A percentile compares a stretch with the other conserved stretches of the same genome.
Conservation (phyloP, 2,113 vertebrate species). For the Himantopus leucocephalus region DNA sequence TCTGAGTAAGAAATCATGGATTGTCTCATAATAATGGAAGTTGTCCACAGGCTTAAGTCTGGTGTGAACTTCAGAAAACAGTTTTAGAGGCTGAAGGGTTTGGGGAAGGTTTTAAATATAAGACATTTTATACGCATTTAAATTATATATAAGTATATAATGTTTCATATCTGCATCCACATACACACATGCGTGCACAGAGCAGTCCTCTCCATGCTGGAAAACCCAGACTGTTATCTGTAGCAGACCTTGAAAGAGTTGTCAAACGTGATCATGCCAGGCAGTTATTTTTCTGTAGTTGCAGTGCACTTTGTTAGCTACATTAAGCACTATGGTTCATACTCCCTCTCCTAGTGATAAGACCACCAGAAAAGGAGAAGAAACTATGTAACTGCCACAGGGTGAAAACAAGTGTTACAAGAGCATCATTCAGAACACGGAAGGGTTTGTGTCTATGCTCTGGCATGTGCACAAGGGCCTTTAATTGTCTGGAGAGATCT, state of each 20-base stretch:
- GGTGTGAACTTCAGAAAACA: neutral
- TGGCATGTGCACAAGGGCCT: neutral
- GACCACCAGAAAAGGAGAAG: neutral
- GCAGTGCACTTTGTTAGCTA: neutral
- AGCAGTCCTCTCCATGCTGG: neutral
- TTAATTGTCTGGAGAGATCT: neutral
- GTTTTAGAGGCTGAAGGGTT: neutral
- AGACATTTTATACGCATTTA: neutral
- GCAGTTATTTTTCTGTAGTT: neutral
- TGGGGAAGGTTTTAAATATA: neutral
- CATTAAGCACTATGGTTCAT: neutral
- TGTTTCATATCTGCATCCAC: neutral
- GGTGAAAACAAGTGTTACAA: neutral
- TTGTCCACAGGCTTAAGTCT: neutral
- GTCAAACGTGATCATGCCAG: neutral
- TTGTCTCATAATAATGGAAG: neutral
- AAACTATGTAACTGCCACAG: neutral
- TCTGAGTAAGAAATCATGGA: neutral
- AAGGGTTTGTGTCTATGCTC: neutral
- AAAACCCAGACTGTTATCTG: neutral
- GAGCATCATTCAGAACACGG: neutral
- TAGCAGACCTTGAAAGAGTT: neutral
- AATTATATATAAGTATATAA: neutral
- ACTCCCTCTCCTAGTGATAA: neutral
- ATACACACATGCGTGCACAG: neutral